Percentiles rank a stretch among this genome's conserved stretches.
Evolutionary conservation across 1,140 invertebrate species (phyloP).

Genomic region (Steinernema feltiae): DNA sequence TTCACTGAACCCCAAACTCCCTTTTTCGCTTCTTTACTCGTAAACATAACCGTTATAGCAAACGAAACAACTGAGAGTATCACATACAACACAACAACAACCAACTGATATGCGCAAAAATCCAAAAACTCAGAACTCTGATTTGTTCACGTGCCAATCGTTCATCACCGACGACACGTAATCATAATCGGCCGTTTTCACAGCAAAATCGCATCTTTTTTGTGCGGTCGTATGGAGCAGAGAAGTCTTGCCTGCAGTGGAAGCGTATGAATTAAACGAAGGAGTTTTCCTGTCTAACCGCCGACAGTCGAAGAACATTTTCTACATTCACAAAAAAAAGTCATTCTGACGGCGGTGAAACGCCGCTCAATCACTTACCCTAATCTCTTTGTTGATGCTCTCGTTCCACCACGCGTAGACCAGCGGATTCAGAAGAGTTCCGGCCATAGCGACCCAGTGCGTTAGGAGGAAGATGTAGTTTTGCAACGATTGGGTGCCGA

Average conservation of each 20-base stretch:
- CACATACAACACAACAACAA: too few species aligned
- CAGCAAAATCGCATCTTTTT: background rate
- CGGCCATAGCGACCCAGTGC: constrained; percentile 38
- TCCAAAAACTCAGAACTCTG: background rate
- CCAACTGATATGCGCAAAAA: too few species aligned
- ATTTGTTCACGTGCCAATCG: background rate
- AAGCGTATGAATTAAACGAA: constrained; percentile 1
- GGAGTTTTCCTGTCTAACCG: background rate
- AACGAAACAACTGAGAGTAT: too few species aligned
- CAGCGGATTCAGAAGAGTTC: constrained; percentile 34
- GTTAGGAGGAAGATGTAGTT: constrained; percentile 29
- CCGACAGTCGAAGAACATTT: background rate
- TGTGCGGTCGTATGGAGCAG: background rate
- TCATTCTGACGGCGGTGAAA: too few species aligned
- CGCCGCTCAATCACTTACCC: too few species aligned
- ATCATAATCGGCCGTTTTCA: background rate
- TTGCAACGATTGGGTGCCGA: background rate
- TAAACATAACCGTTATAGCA: too few species aligned
- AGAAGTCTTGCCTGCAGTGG: background rate
- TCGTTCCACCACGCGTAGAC: constrained; percentile 40
- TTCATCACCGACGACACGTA: background rate
- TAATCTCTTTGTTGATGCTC: constrained; percentile 34
- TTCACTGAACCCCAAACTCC: too few species aligned
- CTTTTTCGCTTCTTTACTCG: too few species aligned
- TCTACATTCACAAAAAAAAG: too few species aligned